A percentile compares a stretch with the other conserved stretches of the same genome.
These are phyloP conservation scores for Loriculus beryllinus DNA, from an alignment of 2,797 vertebrate genomes.

Conservation along the genomic window DNA sequence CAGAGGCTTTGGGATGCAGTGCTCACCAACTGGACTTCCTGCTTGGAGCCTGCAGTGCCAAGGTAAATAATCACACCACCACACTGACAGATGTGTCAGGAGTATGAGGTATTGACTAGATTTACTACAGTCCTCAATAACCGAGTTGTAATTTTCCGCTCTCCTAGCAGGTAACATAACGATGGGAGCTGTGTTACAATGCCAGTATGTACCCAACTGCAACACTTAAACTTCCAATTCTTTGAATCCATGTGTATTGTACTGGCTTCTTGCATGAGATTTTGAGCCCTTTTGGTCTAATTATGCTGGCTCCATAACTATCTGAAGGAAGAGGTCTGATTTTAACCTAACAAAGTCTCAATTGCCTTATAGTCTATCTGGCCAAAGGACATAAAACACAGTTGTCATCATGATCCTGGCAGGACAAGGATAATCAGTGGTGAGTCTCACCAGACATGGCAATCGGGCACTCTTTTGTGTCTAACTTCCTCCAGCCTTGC, in stretches of 20 bases:
- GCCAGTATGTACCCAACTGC: not conserved
- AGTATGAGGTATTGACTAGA: not conserved
- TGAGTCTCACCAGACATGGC: not conserved
- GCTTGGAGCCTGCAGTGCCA: not conserved
- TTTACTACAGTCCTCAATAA: slow-evolving; percentile 4
- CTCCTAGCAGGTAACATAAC: accelerated
- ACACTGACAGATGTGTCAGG: not conserved
- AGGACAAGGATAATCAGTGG: not conserved
- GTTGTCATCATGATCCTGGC: not conserved
- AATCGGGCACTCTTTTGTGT: not conserved
- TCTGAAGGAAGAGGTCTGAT: not conserved
- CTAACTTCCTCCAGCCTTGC: slow-evolving; percentile 22
- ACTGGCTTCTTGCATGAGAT: not conserved
- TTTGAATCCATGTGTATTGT: not conserved
- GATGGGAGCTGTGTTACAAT: accelerated
- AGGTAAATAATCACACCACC: not conserved
- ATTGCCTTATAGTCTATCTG: not conserved
- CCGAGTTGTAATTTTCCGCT: not conserved
- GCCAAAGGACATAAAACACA: not conserved
- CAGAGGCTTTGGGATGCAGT: not conserved
- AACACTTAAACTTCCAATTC: not conserved
- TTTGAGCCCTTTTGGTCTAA: not conserved
- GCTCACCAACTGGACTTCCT: slow-evolving; percentile 1
- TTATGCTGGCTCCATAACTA: not conserved
- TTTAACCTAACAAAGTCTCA: not conserved